Evolutionary conservation across 2,888 invertebrate species (phyloP).

Genomic region (Stenodema calcarata): DNA sequence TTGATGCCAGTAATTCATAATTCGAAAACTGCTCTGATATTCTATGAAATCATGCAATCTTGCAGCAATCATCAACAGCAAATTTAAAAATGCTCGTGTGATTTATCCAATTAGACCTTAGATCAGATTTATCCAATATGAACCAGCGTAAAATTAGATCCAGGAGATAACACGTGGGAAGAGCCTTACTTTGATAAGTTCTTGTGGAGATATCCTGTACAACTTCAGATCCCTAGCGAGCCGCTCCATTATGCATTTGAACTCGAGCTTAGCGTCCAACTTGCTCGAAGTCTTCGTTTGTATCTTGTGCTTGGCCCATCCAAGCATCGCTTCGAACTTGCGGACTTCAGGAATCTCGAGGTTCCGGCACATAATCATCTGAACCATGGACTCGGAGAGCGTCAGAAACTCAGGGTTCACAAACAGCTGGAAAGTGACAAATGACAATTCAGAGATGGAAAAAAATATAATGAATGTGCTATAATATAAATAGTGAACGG

Average conservation of each 20-base stretch:
- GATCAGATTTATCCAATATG: too few relatives aligned
- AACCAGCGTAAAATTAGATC: too few relatives aligned
- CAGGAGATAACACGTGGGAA: too few relatives aligned
- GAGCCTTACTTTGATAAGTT: constrained; percentile 79
- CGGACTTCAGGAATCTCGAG: constrained; percentile 86
- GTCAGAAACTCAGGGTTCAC: constrained; percentile 83
- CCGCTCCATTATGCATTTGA: constrained; percentile 91
- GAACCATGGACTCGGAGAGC: constrained; percentile 88
- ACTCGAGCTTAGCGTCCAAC: constrained; percentile 85
- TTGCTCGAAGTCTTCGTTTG: constrained; percentile 76
- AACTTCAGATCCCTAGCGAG: constrained; percentile 86
- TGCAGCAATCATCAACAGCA: too few relatives aligned
- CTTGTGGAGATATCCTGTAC: constrained; percentile 89
- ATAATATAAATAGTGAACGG: too few relatives aligned
- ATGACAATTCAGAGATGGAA: too few relatives aligned
- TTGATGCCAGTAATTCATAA: too few relatives aligned
- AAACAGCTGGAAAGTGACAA: constrained; percentile 66
- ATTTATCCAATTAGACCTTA: too few relatives aligned
- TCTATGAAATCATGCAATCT: too few relatives aligned
- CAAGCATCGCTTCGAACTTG: constrained; percentile 92
- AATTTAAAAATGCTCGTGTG: too few relatives aligned
- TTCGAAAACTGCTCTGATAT: too few relatives aligned
- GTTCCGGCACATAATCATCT: constrained; percentile 70
- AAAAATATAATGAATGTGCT: too few relatives aligned
- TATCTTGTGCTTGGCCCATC: constrained; percentile 87